phyloP scores from a whole-genome alignment of 1,140 invertebrate species.

The Drosophila pruinosa region DNA sequence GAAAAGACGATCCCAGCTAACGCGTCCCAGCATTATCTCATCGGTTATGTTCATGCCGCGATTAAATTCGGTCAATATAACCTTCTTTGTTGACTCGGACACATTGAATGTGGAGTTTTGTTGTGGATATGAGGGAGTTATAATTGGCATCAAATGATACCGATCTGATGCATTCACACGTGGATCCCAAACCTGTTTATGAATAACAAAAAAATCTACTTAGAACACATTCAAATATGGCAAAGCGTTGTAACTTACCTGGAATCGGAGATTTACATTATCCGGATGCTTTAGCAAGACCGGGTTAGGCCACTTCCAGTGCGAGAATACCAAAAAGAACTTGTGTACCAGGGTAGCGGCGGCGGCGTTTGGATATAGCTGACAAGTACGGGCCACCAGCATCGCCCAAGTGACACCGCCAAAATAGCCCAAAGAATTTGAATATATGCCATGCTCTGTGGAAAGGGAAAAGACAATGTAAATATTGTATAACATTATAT shows the following conservation, averaged over 20 bases:
- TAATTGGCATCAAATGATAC: constrained; percentile 99
- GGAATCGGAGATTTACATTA: constrained; percentile 93
- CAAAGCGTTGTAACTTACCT: constrained; percentile 84
- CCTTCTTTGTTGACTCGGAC: constrained; percentile 94
- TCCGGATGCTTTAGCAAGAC: constrained; percentile 97
- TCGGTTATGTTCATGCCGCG: constrained; percentile 90
- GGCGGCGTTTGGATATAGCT: constrained; percentile 98
- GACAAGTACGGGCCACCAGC: constrained; percentile 98
- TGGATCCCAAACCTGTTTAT: constrained; percentile 81
- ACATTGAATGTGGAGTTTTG: constrained; percentile 99
- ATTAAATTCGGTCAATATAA: constrained; percentile 97
- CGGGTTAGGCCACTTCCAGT: constrained; percentile 99
- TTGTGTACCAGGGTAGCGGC: constrained; percentile 98
- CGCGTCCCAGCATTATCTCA: constrained; percentile 93
- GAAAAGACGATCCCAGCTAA: constrained; percentile 96
- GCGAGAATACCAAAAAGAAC: constrained; percentile 98
- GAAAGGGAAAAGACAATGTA: not conserved
- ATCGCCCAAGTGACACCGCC: constrained; percentile 99
- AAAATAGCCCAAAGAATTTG: constrained; percentile 98
- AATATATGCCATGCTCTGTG: constrained; percentile 98
- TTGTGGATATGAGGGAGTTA: constrained; percentile 99
- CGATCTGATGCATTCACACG: constrained; percentile 93
- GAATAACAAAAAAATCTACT: not conserved
- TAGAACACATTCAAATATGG: constrained; percentile 59
- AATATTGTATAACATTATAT: too few species aligned